Evolutionary conservation across 2,113 vertebrate genomes (phyloP).

Genomic region (Laterallus jamaicensis): DNA sequence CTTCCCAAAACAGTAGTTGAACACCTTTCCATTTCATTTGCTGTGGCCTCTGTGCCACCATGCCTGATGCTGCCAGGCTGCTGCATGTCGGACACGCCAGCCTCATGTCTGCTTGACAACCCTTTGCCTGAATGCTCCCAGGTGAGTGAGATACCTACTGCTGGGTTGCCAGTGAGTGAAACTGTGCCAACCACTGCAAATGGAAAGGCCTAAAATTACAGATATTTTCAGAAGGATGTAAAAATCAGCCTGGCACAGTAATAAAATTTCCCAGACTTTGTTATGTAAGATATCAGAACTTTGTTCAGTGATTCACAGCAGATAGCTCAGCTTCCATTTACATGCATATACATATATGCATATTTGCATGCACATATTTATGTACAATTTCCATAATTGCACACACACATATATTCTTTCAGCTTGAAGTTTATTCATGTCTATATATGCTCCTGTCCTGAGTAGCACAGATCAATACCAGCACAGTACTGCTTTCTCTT

Average conservation of each 20-base stretch:
- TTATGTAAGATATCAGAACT: not conserved
- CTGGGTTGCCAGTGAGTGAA: not conserved
- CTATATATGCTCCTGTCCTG: not conserved
- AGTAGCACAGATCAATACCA: not conserved
- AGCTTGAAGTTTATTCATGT: not conserved
- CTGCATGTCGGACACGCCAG: accelerated
- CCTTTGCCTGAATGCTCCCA: not conserved
- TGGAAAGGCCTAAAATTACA: not conserved
- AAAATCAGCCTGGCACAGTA: not conserved
- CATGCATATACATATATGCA: not conserved
- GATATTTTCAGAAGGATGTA: not conserved
- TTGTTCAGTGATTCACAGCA: not conserved
- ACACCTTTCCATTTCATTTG: accelerated
- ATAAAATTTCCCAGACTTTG: not conserved
- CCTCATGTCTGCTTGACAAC: not conserved
- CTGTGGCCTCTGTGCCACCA: not conserved
- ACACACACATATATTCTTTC: not conserved
- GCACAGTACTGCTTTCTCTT: not conserved
- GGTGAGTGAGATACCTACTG: accelerated
- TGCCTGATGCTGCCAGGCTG: not conserved
- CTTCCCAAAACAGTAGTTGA: not conserved
- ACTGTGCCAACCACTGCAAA: accelerated
- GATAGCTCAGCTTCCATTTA: not conserved
- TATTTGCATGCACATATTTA: not conserved
- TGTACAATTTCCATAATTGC: accelerated